A percentile compares a stretch with the other conserved stretches of the same genome.
These are phyloP conservation scores for Ctenochaetus hawaiiensis DNA, from an alignment of 2,797 vertebrate species.

Conservation along the genomic window DNA sequence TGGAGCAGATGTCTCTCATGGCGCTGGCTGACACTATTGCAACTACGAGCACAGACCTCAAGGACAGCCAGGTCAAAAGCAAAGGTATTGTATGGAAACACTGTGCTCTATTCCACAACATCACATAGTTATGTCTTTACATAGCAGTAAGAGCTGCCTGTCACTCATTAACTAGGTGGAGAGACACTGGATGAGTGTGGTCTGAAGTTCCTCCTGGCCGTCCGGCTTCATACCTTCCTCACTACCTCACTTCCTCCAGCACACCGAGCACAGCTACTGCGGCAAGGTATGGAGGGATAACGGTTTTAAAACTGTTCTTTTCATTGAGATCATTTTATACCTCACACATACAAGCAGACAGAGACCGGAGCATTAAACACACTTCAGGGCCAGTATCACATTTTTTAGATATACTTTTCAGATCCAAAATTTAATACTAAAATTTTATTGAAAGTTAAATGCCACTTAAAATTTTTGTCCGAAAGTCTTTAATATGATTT, in stretches of 20 bases:
- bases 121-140: conserved; percentile 9
- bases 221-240: conserved; percentile 96
- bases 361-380: neutral
- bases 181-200: conserved; percentile 98
- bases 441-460: conserved; percentile 1
- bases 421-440: no score
- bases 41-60: conserved; percentile 95
- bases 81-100: conserved; percentile 77
- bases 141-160: conserved; percentile 4
- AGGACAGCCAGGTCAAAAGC: conserved; percentile 91
- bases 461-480: neutral
- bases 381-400: neutral
- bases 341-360: neutral
- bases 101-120: neutral
- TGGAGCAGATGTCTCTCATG: conserved; percentile 99
- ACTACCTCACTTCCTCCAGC: conserved; percentile 93
- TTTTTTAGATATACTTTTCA: no score
- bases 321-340: neutral
- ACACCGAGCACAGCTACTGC: conserved; percentile 91
- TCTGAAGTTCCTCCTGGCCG: conserved; percentile 94
- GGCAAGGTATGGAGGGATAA: conserved; percentile 88
- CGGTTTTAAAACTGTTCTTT: neutral
- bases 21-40: conserved; percentile 97
- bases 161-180: conserved; percentile 85
- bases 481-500: neutral